Evolutionary conservation across 2,113 vertebrate genomes (phyloP), one percentile per base, ranked within the genome.

Genomic region (Scomber scombrus): DNA sequence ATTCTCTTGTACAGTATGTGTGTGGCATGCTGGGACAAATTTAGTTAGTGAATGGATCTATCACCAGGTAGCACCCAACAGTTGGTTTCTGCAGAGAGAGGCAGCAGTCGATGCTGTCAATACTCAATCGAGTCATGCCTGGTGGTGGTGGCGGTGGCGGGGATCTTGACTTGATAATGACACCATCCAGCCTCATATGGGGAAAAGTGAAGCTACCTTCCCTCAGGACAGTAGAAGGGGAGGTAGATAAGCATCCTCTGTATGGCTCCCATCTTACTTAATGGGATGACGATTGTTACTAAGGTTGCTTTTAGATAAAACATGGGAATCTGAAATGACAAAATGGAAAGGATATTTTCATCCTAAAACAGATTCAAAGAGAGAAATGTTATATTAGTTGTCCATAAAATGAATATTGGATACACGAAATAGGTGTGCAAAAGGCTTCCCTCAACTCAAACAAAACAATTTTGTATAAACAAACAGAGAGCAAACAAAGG

Each of bases 81-180:
- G 31, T 87, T 80, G 85, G 82, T 85, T 87, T 69, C 34, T 31
- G 67, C 34, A 64, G 62, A 43, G 67, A 60, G 67, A 80, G 79
- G 67, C 49, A 64, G 71, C 55, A 75, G 71, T 82, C 71, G 34
- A 6, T 72, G 70, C 72, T 69, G 90, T 92, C 87, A 78, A 87
- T 92, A 91, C 78, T 90, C 82, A 84, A 84, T 90, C 75, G 75
- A 86, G 75, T 84, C 74, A 71, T 80, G 84, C 79, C 89, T 81
- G 62, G 65, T 89, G 80, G 78, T 76, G 79, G 46, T 69, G 71
- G 66, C 72, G 77, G 65, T 58, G 65, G 56, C 10, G 31, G 81
- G 57, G 61, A 77, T 80, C 88, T 71, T 66, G 88, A 79, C 74
- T 66, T 87, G 85, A 90, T 89, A 89, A 91, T 91, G 85, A 90